These are phyloP conservation scores for Ptychoptera contaminata DNA, from an alignment of 2,888 invertebrate genomes.

Conservation along the genomic window DNA sequence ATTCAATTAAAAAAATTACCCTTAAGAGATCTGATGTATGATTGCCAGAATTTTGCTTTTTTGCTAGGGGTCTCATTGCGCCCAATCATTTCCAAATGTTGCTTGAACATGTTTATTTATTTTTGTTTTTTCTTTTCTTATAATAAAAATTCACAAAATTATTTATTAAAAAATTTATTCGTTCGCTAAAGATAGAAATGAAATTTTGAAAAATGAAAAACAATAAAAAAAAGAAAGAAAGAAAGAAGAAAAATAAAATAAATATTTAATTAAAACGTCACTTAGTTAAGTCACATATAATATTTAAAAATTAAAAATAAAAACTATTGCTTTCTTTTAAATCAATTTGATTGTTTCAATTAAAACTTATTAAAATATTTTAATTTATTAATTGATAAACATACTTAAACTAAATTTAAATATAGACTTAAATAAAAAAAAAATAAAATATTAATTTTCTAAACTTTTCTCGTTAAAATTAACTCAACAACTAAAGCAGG, in stretches of 20 bases:
- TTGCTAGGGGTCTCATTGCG: conserved; percentile 82
- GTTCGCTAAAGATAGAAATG: conserved; percentile 44
- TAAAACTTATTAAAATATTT: too few species aligned
- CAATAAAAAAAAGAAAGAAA: neutral
- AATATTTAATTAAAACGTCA: neutral
- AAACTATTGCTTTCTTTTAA: too few species aligned
- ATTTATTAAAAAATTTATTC: conserved; percentile 41
- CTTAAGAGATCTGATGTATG: conserved; percentile 82
- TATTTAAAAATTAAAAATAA: too few species aligned
- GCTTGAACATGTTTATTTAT: conserved; percentile 71
- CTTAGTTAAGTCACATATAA: too few species aligned
- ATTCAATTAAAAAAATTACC: conserved; percentile 37
- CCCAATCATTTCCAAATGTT: conserved; percentile 86
- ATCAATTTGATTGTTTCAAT: too few species aligned
- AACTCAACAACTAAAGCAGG: too few species aligned
- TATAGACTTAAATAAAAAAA: too few species aligned
- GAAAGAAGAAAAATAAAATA: neutral
- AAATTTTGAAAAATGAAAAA: conserved; percentile 10
- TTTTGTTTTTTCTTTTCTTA: conserved; percentile 27
- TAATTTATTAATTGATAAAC: too few species aligned
- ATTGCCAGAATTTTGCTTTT: conserved; percentile 90
- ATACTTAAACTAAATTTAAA: too few species aligned
- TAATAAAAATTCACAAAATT: conserved; percentile 5
- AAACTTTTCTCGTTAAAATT: too few species aligned
- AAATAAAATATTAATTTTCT: too few species aligned